Percentiles rank a stretch among this genome's conserved stretches.
Evolutionary conservation across 2,888 invertebrate genomes (phyloP).

Genomic region (Ryuthela nishihirai): DNA sequence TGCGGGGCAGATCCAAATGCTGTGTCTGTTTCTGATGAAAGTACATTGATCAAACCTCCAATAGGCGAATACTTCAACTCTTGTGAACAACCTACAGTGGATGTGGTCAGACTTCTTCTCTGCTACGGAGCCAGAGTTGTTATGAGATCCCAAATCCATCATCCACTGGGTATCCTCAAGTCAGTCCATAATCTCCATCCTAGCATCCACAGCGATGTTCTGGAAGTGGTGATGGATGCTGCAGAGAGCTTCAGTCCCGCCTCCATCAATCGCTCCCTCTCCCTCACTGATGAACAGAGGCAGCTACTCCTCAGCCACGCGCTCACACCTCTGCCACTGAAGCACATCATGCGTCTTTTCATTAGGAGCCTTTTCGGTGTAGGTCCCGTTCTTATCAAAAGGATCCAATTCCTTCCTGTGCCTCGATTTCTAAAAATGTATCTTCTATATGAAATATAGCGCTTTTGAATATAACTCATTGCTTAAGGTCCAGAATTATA

Average conservation of each 20-base stretch:
- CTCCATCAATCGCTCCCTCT: conserved; percentile 70
- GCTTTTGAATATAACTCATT: too few species aligned
- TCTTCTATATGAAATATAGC: conserved; percentile 61
- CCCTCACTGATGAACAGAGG: conserved; percentile 64
- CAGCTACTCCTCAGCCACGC: conserved; percentile 59
- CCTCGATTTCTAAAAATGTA: conserved; percentile 65
- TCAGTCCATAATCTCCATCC: conserved; percentile 64
- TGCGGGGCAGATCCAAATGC: conserved; percentile 57
- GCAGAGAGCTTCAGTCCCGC: conserved; percentile 73
- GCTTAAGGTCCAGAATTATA: too few species aligned
- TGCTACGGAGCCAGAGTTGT: conserved; percentile 64
- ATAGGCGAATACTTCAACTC: conserved; percentile 73
- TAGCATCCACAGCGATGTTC: conserved; percentile 57
- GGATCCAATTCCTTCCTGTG: conserved; percentile 60
- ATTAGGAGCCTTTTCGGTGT: conserved; percentile 59
- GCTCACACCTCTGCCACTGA: conserved; percentile 63
- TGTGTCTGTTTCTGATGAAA: conserved; percentile 66
- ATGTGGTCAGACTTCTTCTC: conserved; percentile 65
- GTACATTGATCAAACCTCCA: conserved; percentile 69
- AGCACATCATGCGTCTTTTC: conserved; percentile 62
- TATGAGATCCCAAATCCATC: conserved; percentile 66
- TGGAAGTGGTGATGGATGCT: conserved; percentile 63
- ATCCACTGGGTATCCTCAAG: conserved; percentile 77
- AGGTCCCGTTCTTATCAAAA: conserved; percentile 33
- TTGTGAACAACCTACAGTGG: conserved; percentile 63